Evolutionary conservation across 2,888 invertebrate species (phyloP).

Genomic region (Chelonus formosanus): DNA sequence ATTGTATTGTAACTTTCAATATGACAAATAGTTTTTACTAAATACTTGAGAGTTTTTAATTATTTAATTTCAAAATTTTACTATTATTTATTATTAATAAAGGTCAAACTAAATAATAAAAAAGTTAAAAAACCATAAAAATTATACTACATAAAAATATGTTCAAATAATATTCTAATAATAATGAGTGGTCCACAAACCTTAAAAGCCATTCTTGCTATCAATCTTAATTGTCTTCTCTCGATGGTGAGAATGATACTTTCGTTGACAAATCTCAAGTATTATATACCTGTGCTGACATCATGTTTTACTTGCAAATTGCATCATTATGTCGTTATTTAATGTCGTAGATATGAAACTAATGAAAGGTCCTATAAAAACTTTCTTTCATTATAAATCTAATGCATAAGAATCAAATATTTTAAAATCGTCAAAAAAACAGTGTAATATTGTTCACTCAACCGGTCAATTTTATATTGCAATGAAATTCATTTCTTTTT

Average conservation of each 20-base stretch:
- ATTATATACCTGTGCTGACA: slow-evolving; percentile 50
- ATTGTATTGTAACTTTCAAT: too few relatives aligned
- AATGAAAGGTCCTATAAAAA: slow-evolving; percentile 24
- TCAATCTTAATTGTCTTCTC: slow-evolving; percentile 40
- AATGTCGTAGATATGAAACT: slow-evolving; percentile 31
- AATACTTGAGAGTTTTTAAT: too few relatives aligned
- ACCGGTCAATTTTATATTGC: too few relatives aligned
- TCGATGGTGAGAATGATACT: slow-evolving; percentile 49
- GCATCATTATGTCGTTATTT: slow-evolving; percentile 51
- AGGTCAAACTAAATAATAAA: too few relatives aligned
- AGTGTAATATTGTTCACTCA: neutral
- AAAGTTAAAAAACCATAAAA: too few relatives aligned
- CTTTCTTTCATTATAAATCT: slow-evolving; percentile 40
- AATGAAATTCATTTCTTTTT: too few relatives aligned
- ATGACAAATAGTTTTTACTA: too few relatives aligned
- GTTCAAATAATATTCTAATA: too few relatives aligned
- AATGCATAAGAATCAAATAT: neutral
- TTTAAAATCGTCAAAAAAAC: neutral
- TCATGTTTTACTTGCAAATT: slow-evolving; percentile 37
- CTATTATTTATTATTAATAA: too few relatives aligned
- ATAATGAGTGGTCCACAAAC: slow-evolving; percentile 41
- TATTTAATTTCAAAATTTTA: too few relatives aligned
- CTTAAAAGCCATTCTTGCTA: slow-evolving; percentile 50
- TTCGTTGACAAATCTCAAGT: slow-evolving; percentile 37
- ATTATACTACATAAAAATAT: too few relatives aligned